Evolutionary conservation across 2,888 invertebrate genomes (phyloP).

Genomic region (Sympetrum striolatum): DNA sequence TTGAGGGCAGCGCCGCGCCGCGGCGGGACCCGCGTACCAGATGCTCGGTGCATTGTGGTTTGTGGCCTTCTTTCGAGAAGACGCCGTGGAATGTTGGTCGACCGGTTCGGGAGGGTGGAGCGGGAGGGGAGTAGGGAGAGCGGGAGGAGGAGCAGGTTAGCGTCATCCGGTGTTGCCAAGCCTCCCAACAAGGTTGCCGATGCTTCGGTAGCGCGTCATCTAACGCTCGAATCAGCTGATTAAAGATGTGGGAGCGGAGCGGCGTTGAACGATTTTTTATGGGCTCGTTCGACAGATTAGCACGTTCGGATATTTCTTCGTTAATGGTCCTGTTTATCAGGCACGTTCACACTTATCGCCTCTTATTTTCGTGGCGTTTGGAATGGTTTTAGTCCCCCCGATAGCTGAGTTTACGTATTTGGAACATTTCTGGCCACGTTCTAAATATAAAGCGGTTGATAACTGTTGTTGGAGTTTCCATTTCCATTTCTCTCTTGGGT

Average conservation of each 20-base stretch:
- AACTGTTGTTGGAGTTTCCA: not conserved
- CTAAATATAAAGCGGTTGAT: not conserved
- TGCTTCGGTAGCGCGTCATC: slow-evolving; percentile 7
- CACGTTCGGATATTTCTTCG: no score
- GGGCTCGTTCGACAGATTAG: not conserved
- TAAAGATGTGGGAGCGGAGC: not conserved
- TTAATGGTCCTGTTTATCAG: not conserved
- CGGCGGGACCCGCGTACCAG: slow-evolving; percentile 8
- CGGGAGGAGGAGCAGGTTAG: not conserved
- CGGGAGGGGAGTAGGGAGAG: not conserved
- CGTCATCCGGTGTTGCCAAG: slow-evolving; percentile 27
- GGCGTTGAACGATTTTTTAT: not conserved
- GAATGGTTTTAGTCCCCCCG: not conserved
- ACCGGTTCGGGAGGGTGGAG: not conserved
- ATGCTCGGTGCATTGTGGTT: slow-evolving; percentile 34
- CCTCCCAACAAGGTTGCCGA: not conserved
- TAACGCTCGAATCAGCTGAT: slow-evolving; percentile 31
- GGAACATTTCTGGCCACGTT: not conserved
- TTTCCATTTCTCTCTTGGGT: not conserved
- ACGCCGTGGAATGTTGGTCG: slow-evolving; percentile 42
- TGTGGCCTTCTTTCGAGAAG: slow-evolving; percentile 39
- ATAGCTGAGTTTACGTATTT: not conserved
- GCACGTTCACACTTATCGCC: not conserved
- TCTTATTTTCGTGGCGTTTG: not conserved
- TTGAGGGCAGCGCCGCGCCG: slow-evolving; percentile 14